These are phyloP conservation scores for Neosalanx taihuensis DNA, from an alignment of 2,797 vertebrate genomes.

Conservation along the genomic window DNA sequence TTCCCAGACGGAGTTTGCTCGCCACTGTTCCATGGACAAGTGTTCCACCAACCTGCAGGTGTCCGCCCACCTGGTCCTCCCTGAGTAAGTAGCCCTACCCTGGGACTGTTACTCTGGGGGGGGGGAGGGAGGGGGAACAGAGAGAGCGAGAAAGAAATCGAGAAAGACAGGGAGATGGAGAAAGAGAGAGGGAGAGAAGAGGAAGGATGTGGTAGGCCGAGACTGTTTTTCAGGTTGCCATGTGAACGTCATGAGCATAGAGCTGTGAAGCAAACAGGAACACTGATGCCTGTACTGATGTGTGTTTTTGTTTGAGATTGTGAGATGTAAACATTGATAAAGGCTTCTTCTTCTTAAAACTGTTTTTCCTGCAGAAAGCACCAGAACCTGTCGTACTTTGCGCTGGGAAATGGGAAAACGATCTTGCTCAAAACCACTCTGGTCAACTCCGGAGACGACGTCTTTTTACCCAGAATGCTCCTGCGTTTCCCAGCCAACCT, in stretches of 20 bases:
- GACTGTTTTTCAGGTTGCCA: not conserved
- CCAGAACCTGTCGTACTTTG: conserved; percentile 76
- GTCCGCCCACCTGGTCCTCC: conserved; percentile 79
- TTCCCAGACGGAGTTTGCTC: conserved; percentile 85
- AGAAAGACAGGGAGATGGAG: too few species aligned
- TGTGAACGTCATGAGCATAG: not conserved
- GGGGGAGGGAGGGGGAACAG: too few species aligned
- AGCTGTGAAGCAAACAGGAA: not conserved
- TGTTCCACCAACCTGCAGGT: conserved; percentile 91
- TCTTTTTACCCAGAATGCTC: conserved; percentile 81
- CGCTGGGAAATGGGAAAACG: conserved; percentile 80
- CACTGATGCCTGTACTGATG: not conserved
- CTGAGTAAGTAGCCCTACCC: conserved; percentile 78
- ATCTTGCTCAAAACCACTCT: conserved; percentile 79
- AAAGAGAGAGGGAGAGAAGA: too few species aligned
- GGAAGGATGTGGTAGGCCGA: not conserved
- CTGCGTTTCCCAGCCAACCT: conserved; percentile 81
- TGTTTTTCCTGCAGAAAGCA: conserved; percentile 61
- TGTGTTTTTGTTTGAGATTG: too few species aligned
- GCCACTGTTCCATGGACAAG: conserved; percentile 83
- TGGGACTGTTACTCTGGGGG: not conserved
- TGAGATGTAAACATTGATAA: too few species aligned
- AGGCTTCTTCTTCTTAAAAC: too few species aligned
- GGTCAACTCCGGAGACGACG: conserved; percentile 86
- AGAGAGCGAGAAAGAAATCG: too few species aligned